Evolutionary conservation across 2,888 invertebrate genomes (phyloP), one percentile per base, ranked within the genome.

Genomic region (Philereme transversata): DNA sequence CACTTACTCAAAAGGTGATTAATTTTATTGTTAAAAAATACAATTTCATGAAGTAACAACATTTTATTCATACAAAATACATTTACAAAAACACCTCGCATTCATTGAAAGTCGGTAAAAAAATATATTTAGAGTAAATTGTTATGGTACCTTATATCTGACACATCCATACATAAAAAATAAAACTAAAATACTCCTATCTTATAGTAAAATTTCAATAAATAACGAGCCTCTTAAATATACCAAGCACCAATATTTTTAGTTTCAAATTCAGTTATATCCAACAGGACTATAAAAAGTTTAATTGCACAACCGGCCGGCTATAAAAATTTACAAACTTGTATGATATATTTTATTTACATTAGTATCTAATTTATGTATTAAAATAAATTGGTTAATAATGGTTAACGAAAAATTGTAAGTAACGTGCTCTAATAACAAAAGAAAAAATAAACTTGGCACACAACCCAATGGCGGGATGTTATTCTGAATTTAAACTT

Each of bases 231-330:
- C 83, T 85, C 80, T 81, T 76, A 83, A 65, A 68, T 62, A 64
- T 74, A 83, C 83, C 82, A 84, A 79, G 72, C 82, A 86, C 85
- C 86, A 73, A 52, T 45, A 57, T 60, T 67, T 75, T 71, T 74
- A 74, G 73, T 65, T 73, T 78, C 67, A 68, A 73, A 77, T 77
- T 68, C 64, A 70, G 73, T 75, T 73, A 74, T 51, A 65, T 74
- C 68, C 62, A 70, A 64, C 77, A 76, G 77, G 65, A 75, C 74
- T 75, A 76, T 76, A 76, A 75, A 77, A 78, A 72, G 67, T 79
- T 84, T 81, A 76, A 92, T 92, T 92, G 91, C 91, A 92, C 91
- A 85, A 88, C 91, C 91, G 91, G 91, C 91, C 91, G 85, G 82
- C 77, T 72, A 77, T 76, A 78, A 81, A 63, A 77, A 78, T 81